Evolutionary conservation across 1,140 invertebrate species (phyloP).

Genomic region (Drosophila tani): DNA sequence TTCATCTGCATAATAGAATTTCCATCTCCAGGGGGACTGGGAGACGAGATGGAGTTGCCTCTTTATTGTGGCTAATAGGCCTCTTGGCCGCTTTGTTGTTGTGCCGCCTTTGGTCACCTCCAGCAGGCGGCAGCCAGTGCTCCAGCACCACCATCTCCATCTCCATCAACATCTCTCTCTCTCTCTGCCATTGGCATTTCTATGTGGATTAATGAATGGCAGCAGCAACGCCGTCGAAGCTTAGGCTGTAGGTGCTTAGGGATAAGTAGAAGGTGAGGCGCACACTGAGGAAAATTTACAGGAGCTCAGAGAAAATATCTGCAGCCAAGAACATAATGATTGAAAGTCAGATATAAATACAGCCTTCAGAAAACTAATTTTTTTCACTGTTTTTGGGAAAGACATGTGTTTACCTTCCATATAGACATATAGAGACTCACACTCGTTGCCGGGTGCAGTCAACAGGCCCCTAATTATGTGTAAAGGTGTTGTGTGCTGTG

Average conservation of each 20-base stretch:
- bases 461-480: slow-evolving; percentile 80
- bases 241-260: slow-evolving; percentile 6
- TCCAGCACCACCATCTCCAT: slow-evolving; percentile 10
- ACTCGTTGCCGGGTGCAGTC: slow-evolving; percentile 67
- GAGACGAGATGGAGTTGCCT: slow-evolving; percentile 46
- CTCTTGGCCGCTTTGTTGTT: slow-evolving; percentile 76
- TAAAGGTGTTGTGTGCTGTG: slow-evolving; percentile 68
- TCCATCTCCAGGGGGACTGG: background rate
- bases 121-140: slow-evolving; percentile 3
- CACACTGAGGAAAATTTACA: slow-evolving; percentile 11
- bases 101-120: slow-evolving; percentile 59
- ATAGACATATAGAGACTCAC: slow-evolving; percentile 49
- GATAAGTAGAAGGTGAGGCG: slow-evolving; percentile 22
- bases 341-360: too few species aligned
- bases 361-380: background rate
- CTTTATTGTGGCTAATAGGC: slow-evolving; percentile 83
- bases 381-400: background rate
- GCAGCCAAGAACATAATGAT: background rate
- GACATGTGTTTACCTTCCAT: slow-evolving; percentile 67
- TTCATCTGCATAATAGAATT: slow-evolving; percentile 82
- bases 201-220: slow-evolving; percentile 79
- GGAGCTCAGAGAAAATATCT: background rate
- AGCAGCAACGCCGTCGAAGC: slow-evolving; percentile 17
- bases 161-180: slow-evolving; percentile 28
- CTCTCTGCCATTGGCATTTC: slow-evolving; percentile 57